Evolutionary conservation across 2,797 vertebrate species (phyloP).

Genomic region (Melanitta fusca): DNA sequence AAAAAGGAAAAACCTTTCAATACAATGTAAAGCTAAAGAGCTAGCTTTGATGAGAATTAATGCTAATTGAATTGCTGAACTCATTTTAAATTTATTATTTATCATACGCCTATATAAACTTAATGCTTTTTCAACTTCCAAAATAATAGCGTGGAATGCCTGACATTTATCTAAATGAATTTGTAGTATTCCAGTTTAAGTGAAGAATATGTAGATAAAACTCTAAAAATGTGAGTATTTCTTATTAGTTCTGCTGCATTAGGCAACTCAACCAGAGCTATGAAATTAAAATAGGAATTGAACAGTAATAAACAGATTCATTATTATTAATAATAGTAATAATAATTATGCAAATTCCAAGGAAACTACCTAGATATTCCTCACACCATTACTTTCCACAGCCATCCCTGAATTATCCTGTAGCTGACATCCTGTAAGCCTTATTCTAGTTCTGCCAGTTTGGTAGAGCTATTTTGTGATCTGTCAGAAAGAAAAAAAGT

Average conservation of each 20-base stretch:
- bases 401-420: neutral
- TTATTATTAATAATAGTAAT: neutral
- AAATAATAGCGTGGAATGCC: neutral
- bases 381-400: neutral
- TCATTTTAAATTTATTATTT: neutral
- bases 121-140: neutral
- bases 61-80: neutral
- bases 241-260: neutral
- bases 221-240: neutral
- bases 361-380: neutral
- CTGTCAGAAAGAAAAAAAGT: neutral
- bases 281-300: neutral
- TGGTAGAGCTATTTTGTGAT: neutral
- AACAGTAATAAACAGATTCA: neutral
- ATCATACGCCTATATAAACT: neutral
- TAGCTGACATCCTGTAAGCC: neutral
- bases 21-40: neutral
- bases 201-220: neutral
- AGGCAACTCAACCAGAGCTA: neutral
- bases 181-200: neutral
- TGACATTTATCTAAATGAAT: neutral
- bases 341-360: neutral
- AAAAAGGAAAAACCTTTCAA: neutral
- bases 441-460: neutral
- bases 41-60: neutral